Conservation (phyloP, 2,888 invertebrate genomes). For the Himalopsyche japonica region DNA sequence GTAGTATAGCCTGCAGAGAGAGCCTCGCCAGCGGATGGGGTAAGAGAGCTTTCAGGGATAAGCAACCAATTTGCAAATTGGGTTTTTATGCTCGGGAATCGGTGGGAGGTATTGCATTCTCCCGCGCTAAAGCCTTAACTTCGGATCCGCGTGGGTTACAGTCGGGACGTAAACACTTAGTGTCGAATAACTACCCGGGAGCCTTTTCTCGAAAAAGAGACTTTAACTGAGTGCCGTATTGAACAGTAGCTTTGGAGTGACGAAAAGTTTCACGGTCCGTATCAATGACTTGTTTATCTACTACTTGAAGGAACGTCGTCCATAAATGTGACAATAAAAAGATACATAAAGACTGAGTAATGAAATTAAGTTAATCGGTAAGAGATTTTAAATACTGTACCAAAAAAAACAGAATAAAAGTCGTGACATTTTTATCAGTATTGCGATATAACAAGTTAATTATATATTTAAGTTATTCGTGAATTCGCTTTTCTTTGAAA, state of each 20-base stretch:
- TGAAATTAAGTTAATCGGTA: no score
- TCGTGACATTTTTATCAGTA: no score
- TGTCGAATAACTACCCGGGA: not conserved
- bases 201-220: not conserved
- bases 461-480: no score
- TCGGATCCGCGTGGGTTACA: not conserved
- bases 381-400: no score
- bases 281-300: not conserved
- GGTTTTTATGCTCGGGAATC: conserved; percentile 24
- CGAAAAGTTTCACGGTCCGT: not conserved
- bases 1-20: not conserved
- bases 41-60: conserved; percentile 10
- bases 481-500: no score
- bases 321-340: no score
- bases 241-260: not conserved
- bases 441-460: no score
- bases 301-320: not conserved
- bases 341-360: no score
- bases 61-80: conserved; percentile 38
- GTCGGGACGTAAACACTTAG: not conserved
- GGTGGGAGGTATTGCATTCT: not conserved
- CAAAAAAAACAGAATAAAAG: no score
- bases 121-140: not conserved
- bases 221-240: not conserved
- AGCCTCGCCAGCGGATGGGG: not conserved